Percentiles rank a stretch among this genome's conserved stretches.
Evolutionary conservation across 2,113 vertebrate species (phyloP).

Genomic region (Neotoma lepida): DNA sequence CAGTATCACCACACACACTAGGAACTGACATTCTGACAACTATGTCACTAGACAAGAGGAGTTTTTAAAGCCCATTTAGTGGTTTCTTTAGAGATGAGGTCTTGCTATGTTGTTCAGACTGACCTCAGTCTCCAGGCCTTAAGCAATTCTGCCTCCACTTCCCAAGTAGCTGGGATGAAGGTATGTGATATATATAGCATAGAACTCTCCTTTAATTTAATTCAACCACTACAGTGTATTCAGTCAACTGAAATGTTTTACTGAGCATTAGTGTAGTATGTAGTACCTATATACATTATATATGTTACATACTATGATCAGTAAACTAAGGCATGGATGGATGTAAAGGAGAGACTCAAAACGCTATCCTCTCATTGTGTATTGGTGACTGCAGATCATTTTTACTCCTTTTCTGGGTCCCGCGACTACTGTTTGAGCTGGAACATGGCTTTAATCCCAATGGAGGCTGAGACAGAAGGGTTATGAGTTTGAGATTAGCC

Average conservation of each 20-base stretch:
- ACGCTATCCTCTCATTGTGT: background rate
- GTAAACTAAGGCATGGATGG: conserved; percentile 34
- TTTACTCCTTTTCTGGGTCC: background rate
- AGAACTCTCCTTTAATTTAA: background rate
- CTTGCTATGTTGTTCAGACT: background rate
- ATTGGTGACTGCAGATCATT: background rate
- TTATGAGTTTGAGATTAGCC: background rate
- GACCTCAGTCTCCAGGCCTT: background rate
- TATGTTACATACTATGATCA: background rate
- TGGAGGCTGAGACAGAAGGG: background rate
- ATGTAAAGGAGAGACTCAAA: background rate
- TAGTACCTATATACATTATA: background rate
- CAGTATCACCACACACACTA: background rate
- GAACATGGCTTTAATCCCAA: background rate
- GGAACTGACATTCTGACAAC: background rate
- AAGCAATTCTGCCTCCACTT: background rate
- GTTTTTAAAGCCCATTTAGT: background rate
- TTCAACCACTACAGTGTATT: background rate
- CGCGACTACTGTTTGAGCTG: background rate
- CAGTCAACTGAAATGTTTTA: background rate
- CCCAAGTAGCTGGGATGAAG: background rate
- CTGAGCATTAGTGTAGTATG: background rate
- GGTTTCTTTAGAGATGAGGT: background rate
- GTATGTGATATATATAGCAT: background rate
- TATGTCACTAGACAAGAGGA: background rate